Evolutionary conservation across 2,888 invertebrate genomes (phyloP).

Genomic region (Pristionchus mayeri): DNA sequence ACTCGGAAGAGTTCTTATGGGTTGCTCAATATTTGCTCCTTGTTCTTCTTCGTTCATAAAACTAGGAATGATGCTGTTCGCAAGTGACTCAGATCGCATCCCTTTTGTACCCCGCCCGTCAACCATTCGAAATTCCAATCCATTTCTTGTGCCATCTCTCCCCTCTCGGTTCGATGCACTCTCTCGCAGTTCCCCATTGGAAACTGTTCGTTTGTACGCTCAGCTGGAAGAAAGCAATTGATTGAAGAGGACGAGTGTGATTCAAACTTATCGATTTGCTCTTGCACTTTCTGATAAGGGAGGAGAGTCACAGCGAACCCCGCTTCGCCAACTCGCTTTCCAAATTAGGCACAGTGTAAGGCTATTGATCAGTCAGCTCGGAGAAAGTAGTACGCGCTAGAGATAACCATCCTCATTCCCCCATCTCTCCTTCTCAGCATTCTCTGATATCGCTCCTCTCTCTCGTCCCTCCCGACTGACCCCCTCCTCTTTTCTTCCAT

Average conservation of each 20-base stretch:
- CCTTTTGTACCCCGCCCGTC: background rate
- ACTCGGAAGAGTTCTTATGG: background rate
- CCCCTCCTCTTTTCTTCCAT: slow-evolving; percentile 27
- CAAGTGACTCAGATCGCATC: background rate
- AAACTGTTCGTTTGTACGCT: background rate
- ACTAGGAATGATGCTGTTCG: background rate
- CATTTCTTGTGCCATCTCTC: background rate
- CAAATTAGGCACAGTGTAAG: slow-evolving; percentile 19
- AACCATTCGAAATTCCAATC: slow-evolving; percentile 29
- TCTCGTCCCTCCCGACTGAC: slow-evolving; percentile 11
- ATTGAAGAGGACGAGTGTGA: background rate
- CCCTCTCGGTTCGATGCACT: background rate
- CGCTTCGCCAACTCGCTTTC: background rate
- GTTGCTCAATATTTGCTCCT: background rate
- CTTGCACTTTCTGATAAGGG: slow-evolving; percentile 34
- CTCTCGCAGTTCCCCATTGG: background rate
- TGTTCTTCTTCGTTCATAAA: slow-evolving; percentile 7
- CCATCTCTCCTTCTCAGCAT: background rate
- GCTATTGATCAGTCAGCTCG: slow-evolving; percentile 26
- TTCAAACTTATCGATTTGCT: slow-evolving; percentile 31
- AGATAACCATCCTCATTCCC: slow-evolving; percentile 36
- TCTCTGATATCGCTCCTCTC: slow-evolving; percentile 1
- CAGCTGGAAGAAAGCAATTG: slow-evolving; percentile 2
- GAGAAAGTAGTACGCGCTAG: slow-evolving; percentile 41
- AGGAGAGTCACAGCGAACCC: background rate